phyloP scores from a whole-genome alignment of 2,797 vertebrate genomes.

The Falco concolor region DNA sequence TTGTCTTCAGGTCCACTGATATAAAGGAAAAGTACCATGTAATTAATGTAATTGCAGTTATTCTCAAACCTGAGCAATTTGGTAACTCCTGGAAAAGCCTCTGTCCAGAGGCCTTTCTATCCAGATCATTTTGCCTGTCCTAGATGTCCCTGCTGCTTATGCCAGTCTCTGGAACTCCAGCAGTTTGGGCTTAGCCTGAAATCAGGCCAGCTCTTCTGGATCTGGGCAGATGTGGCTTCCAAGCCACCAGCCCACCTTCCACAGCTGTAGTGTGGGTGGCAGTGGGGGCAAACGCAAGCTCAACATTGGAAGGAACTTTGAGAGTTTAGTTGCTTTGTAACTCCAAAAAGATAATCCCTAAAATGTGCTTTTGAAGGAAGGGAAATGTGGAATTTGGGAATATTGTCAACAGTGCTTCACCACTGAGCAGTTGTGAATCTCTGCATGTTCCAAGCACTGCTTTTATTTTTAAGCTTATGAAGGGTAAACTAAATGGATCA shows the following conservation, averaged over 20 bases:
- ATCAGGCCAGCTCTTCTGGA: neutral
- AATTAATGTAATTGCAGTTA: neutral
- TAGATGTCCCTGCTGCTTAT: neutral
- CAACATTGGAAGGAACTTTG: neutral
- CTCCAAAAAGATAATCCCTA: neutral
- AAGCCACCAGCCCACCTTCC: neutral
- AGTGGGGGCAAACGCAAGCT: neutral
- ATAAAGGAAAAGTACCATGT: neutral
- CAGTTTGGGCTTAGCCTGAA: neutral
- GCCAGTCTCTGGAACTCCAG: neutral
- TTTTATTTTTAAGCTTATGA: neutral
- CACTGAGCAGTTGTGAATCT: neutral
- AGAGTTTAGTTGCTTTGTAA: neutral
- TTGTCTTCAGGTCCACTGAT: neutral
- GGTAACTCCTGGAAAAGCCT: neutral
- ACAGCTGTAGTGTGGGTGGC: neutral
- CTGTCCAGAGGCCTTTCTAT: neutral
- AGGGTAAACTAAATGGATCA: neutral
- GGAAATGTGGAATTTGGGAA: neutral
- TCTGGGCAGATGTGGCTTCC: neutral
- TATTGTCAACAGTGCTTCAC: neutral
- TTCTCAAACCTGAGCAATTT: neutral
- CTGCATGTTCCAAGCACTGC: neutral
- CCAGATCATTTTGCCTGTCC: neutral
- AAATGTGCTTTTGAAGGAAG: neutral